phyloP scores from a whole-genome alignment of 2,113 vertebrate genomes.

The Pimephales promelas region DNA sequence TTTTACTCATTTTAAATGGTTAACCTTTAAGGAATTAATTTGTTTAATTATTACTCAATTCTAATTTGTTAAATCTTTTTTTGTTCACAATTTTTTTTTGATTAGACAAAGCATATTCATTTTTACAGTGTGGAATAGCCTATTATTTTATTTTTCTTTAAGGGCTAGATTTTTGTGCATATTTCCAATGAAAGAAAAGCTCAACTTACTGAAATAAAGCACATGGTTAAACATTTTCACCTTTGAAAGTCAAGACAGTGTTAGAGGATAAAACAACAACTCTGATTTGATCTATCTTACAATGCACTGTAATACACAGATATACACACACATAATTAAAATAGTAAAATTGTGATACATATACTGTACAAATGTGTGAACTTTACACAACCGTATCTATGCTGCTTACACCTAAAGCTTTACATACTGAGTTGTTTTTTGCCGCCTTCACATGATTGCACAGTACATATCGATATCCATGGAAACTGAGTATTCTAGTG shows the following conservation, averaged over 20 bases:
- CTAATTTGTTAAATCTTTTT: too few relatives aligned
- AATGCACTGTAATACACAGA: background rate
- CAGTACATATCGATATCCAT: slow-evolving; percentile 60
- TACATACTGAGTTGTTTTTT: background rate
- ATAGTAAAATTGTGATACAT: too few relatives aligned
- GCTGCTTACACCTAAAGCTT: background rate
- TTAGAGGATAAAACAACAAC: background rate
- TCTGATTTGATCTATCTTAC: background rate
- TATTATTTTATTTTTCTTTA: too few relatives aligned
- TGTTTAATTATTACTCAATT: too few relatives aligned
- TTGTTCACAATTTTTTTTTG: too few relatives aligned
- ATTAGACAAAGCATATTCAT: too few relatives aligned
- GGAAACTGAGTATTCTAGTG: slow-evolving; percentile 44
- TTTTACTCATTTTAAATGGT: too few relatives aligned
- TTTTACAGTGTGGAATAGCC: too few relatives aligned
- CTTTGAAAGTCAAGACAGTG: background rate
- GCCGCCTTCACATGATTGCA: slow-evolving; percentile 24
- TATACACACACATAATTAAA: too few relatives aligned
- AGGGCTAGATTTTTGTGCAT: too few relatives aligned
- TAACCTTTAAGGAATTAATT: too few relatives aligned
- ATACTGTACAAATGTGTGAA: too few relatives aligned
- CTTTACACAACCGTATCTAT: background rate
- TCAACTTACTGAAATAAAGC: background rate
- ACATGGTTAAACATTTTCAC: background rate
- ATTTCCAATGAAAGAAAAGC: background rate